Conservation (phyloP, 2,113 vertebrate genomes). For the Phyllostomus hastatus region DNA sequence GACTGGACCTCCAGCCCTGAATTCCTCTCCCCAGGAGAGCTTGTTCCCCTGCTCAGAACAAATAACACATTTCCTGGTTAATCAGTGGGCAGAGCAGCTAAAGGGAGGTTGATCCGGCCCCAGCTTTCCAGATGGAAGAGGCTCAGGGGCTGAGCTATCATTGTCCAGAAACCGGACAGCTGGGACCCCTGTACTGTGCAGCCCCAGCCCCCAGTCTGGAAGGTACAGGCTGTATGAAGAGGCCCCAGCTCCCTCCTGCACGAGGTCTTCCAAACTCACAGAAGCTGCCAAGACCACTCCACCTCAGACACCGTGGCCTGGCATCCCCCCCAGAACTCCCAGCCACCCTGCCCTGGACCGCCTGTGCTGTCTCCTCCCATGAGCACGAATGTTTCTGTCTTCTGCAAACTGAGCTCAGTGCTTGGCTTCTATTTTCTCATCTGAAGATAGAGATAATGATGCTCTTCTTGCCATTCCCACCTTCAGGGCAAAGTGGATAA, state of each 20-base stretch:
- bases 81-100: not conserved
- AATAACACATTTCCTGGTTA: conserved; percentile 39
- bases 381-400: not conserved
- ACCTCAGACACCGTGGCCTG: not conserved
- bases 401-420: not conserved
- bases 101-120: not conserved
- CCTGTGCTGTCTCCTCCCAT: not conserved
- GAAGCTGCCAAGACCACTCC: not conserved
- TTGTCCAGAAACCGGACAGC: not conserved
- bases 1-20: conserved; percentile 61
- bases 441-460: not conserved
- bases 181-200: not conserved
- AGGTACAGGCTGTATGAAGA: not conserved
- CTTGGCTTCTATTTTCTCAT: conserved; percentile 8
- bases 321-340: not conserved
- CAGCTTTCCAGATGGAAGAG: not conserved
- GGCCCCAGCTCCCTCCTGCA: not conserved
- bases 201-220: not conserved
- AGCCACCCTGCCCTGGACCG: not conserved
- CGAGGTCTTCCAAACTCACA: not conserved
- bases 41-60: conserved; percentile 62
- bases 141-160: not conserved
- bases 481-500: not conserved
- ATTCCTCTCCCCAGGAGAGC: conserved; percentile 66
- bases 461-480: not conserved